Evolutionary conservation across 2,113 vertebrate genomes (phyloP), one percentile per base, ranked within the genome.

Genomic region (Etia nguti): DNA sequence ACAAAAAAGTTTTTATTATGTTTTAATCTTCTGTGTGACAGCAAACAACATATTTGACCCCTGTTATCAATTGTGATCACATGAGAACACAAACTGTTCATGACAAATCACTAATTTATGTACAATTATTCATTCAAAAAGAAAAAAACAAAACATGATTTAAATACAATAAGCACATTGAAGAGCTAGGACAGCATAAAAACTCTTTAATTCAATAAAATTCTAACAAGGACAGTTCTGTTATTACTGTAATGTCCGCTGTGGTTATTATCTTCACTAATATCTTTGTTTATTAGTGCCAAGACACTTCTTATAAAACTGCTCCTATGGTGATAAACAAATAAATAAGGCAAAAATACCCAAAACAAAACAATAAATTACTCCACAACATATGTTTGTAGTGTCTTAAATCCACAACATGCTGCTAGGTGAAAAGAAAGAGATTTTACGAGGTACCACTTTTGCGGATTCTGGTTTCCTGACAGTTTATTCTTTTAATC

Each of bases 301-400:
- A 82, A 56, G 38, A 86, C 20, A 26, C 65, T 90, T 92, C 26
- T 90, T 9, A 82, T 54, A 77, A 88, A 91, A 93, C 56, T 82
- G 43, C 22, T 31, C 62, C 41, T 80, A 87, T 87, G 77, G 62
- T 75, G 86, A 92, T 82, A 87, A 87, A 94, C 83, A 92, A 11
- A 65, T 80, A 93, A 95, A 92, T 92, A 94, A 95, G 93, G 94
- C 93, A 93, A 36, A 86, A 90, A 68, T 68, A 38, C 20, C 62
- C 34, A 41, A 68, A 68, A 65, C 18, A 36, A 65, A 36, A 89
- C 41, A 90, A 93, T 90, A 92, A 93, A 94, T 92, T 89, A 55
- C 41, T 80, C 54, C 41, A 41, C 38, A 79, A 79, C 13, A 90
- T 86, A 79, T 79, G 2, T 43, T 48, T 50, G 41, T 80, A 83